Conservation (phyloP, 1,140 invertebrate genomes). For the Plectrocnemia conspersa region DNA sequence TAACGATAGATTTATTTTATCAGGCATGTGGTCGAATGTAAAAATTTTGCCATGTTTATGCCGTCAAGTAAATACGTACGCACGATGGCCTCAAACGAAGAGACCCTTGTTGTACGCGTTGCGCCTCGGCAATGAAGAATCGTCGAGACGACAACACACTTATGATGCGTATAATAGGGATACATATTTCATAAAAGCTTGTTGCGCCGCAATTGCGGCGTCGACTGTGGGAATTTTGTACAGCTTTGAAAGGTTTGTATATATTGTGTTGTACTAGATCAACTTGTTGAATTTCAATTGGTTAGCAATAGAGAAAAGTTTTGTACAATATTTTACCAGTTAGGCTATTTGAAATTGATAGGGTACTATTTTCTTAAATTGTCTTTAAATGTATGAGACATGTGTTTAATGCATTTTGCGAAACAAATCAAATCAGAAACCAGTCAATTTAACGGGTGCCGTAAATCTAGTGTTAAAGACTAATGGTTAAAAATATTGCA, state of each 20-base stretch:
- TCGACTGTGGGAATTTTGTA: conserved; percentile 22
- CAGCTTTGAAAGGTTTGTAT: conserved; percentile 26
- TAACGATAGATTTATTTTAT: too few species aligned
- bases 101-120: conserved; percentile 11
- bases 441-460: too few species aligned
- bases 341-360: background rate
- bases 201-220: conserved; percentile 25
- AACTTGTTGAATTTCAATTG: too few species aligned
- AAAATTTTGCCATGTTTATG: conserved; percentile 24
- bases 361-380: background rate
- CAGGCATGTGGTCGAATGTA: conserved; percentile 30
- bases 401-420: too few species aligned
- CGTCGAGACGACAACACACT: conserved; percentile 15
- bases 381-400: too few species aligned
- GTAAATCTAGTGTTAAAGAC: too few species aligned
- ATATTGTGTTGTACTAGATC: too few species aligned
- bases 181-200: conserved; percentile 21
- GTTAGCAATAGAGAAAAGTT: background rate
- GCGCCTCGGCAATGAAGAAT: conserved; percentile 1
- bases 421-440: too few species aligned
- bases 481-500: too few species aligned
- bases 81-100: conserved; percentile 14
- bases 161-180: conserved; percentile 5
- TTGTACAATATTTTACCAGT: background rate
- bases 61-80: conserved; percentile 22